Conservation (phyloP, 2,888 invertebrate species). For the Gryllus longicercus region DNA sequence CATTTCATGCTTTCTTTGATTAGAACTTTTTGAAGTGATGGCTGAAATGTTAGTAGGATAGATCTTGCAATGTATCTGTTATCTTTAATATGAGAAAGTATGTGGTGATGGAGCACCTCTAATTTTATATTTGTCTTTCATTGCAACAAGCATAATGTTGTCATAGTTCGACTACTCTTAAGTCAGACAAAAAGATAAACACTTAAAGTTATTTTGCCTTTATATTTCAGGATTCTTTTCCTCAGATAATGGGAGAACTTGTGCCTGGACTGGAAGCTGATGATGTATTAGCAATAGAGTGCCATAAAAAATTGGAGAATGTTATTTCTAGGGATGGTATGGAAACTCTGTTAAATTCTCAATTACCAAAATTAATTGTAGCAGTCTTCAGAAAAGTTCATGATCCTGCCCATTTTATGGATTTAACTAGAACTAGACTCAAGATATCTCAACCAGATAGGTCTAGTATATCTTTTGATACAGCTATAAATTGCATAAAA, state of each 20-base stretch:
- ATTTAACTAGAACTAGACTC: not conserved
- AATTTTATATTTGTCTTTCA: too few relatives aligned
- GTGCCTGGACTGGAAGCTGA: not conserved
- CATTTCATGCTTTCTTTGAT: too few relatives aligned
- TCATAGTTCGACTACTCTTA: too few relatives aligned
- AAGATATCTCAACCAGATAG: not conserved
- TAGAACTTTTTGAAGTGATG: too few relatives aligned
- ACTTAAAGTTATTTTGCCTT: too few relatives aligned
- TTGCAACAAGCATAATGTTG: too few relatives aligned
- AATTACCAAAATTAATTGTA: not conserved
- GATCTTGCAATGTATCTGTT: too few relatives aligned
- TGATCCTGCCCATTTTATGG: constrained; percentile 5
- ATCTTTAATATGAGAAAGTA: too few relatives aligned
- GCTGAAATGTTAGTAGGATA: too few relatives aligned
- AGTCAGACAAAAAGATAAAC: too few relatives aligned
- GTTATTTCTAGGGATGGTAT: not conserved
- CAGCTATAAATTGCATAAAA: not conserved
- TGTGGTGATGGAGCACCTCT: too few relatives aligned
- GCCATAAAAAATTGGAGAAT: not conserved
- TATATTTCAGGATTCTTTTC: not conserved
- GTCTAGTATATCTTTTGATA: not conserved
- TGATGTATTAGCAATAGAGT: not conserved
- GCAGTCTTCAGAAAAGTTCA: not conserved
- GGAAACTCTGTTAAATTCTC: not conserved
- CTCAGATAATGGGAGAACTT: not conserved